Base-by-base conservation (phyloP, 2,888 invertebrate species). In the Erebia palarica region DNA sequence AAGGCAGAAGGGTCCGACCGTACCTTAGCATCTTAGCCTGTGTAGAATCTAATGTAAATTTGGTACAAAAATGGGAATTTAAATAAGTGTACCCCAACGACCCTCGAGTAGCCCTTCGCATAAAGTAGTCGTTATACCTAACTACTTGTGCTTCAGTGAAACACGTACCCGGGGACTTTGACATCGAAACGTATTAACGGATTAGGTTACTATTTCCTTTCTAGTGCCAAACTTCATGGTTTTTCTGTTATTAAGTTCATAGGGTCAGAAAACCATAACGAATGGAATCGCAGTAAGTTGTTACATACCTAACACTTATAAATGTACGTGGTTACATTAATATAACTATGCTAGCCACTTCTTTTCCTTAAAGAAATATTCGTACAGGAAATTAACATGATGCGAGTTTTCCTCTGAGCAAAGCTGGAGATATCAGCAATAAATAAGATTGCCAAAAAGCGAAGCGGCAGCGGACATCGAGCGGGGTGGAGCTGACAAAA, bases 1-100 rank as follows among this genome's bases (percentile, higher is more conserved):
- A 90, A 90, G 86, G 87, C 82, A 89, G 87, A 88, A 91, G 90
- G 91, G 92, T 89, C 89, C 81, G 81, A 82, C 81, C 82, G 84
- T 88, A 88, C 87, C 87, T 87, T 86, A 82, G 85, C 86, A 86
- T 91, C 90, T 91, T 84, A 83, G 83, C 86, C 82, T 86, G 83
- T 86, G 83, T 86, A 84, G 86, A 89, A 88, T 89, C 84, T 88
- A 89, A 93, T 92, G 92, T 92, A 92, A 92, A 92, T 92, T 91
- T 88, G 84, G 83, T 88, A 91, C 86, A 91, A 89, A 91, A 93
- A 92, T 88, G 86, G 86, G 89, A 89, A 92, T 93, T 92, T 92
- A 92, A 93, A 92, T 92, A 91, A 92, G 89, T 90, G 89, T 83
- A 88, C 86, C 87, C 86, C 84, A 78, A 79, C 75, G 73, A 76